Conservation (phyloP, 2,888 invertebrate species). For the Rotaria sp. region DNA sequence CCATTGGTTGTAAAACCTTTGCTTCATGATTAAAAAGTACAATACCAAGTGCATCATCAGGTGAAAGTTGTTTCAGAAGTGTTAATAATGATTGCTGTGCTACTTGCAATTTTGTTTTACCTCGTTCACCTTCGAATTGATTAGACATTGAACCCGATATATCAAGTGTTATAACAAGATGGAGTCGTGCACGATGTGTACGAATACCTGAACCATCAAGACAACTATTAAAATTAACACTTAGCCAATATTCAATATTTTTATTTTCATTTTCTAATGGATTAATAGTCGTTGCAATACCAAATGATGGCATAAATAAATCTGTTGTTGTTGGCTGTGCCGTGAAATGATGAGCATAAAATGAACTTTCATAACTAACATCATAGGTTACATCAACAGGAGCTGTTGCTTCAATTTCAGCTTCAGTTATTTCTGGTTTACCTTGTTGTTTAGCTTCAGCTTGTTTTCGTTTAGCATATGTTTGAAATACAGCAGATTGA, state of each 20-base stretch:
- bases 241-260: not conserved
- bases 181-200: not conserved
- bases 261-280: not conserved
- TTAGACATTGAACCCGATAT: not conserved
- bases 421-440: not conserved
- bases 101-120: not conserved
- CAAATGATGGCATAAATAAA: not conserved
- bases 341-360: not conserved
- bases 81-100: not conserved
- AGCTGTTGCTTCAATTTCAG: not conserved
- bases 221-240: not conserved
- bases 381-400: not conserved
- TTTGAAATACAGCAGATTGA: slow-evolving; percentile 43
- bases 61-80: not conserved
- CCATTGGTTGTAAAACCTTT: not conserved
- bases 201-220: not conserved
- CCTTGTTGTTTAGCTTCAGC: not conserved
- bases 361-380: not conserved
- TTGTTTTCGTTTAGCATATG: not conserved
- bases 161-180: not conserved
- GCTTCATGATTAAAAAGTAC: not conserved
- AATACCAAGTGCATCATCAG: not conserved
- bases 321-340: not conserved
- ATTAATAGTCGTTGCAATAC: not conserved
- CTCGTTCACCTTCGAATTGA: not conserved